Base-by-base conservation (phyloP, 2,888 invertebrate species). In the Sarcophaga rosellei region DNA sequence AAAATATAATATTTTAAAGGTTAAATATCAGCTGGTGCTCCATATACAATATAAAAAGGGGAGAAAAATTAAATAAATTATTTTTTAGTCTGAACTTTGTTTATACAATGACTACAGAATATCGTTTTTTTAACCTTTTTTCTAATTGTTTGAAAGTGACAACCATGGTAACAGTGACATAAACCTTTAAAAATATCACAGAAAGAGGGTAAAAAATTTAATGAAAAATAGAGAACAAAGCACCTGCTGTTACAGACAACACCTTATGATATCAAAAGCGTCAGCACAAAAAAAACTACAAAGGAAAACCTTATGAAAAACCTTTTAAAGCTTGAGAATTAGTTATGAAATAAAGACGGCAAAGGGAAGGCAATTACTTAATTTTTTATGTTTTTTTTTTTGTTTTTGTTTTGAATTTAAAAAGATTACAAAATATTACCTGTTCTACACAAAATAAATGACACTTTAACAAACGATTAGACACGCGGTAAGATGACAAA, bases 191-290 rank as follows among this genome's bases (percentile, higher is more conserved):
- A 53, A 53, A 15, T 15, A 53, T 12, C 17, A 53, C 17, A 15
- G 11, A 47, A 15, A 15, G 17, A 53, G 17, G 53, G 35, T 35
- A 35, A 35, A 53, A 53, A 53, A 63, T 44, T 59, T 21, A n/a
- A 68, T 10, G 47, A 5, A 72, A 72, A 76, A 65, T 6, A 10
- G 53, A 65, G 69, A 63, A 53, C 17, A 17, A 65, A 44, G 47
- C 84, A 80, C 79, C 84, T 84, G 79, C 75, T 84, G 84, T 76
- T 72, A n/a, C 21, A 65, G 75, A 84, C 84, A 84, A 61, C 63
- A 75, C 63, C 75, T 69, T 21, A 66, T 65, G n/a, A 35, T 63
- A 57, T 25, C n/a, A 75, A 53, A 20, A 23, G 8, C n/a, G 47
- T 25, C 63, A 11, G 35, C 15, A 25, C 4, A 20, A 1, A 53